Evolutionary conservation across 2,113 vertebrate genomes (phyloP).

Genomic region (Maccullochella peelii): DNA sequence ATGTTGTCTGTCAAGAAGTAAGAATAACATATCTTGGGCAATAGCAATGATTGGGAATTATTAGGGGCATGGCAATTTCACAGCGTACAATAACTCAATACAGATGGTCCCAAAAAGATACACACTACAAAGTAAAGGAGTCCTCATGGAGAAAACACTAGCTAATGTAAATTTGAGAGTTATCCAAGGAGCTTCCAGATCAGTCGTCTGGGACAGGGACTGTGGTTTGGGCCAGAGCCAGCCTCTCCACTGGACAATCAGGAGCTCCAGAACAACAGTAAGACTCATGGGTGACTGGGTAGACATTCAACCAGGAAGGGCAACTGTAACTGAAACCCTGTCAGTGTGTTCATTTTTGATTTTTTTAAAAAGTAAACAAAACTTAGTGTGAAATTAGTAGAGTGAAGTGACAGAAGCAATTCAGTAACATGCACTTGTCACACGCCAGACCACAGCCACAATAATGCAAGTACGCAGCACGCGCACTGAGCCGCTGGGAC

Average conservation of each 20-base stretch:
- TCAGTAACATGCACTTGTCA: not conserved
- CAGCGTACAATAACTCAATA: not conserved
- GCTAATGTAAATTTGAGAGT: conserved; percentile 54
- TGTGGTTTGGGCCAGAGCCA: conserved; percentile 61
- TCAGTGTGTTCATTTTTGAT: not conserved
- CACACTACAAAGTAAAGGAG: not conserved
- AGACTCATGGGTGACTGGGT: not conserved
- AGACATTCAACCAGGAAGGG: not conserved
- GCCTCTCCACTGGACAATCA: conserved; percentile 19
- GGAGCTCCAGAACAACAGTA: conserved; percentile 16
- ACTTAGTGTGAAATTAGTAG: not conserved
- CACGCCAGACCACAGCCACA: not conserved
- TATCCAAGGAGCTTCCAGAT: conserved; percentile 66
- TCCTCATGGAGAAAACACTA: conserved; percentile 34
- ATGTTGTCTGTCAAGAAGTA: not conserved
- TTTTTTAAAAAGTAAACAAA: not conserved
- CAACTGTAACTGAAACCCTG: not conserved
- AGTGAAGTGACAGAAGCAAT: not conserved
- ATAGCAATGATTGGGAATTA: not conserved
- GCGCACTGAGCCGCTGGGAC: not conserved
- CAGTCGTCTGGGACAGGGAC: conserved; percentile 60
- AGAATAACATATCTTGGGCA: not conserved
- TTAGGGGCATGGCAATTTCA: not conserved
- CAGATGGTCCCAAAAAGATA: conserved; percentile 2
- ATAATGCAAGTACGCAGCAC: not conserved